Evolutionary conservation across 2,113 vertebrate genomes (phyloP).

Genomic region (Peromyscus leucopus): DNA sequence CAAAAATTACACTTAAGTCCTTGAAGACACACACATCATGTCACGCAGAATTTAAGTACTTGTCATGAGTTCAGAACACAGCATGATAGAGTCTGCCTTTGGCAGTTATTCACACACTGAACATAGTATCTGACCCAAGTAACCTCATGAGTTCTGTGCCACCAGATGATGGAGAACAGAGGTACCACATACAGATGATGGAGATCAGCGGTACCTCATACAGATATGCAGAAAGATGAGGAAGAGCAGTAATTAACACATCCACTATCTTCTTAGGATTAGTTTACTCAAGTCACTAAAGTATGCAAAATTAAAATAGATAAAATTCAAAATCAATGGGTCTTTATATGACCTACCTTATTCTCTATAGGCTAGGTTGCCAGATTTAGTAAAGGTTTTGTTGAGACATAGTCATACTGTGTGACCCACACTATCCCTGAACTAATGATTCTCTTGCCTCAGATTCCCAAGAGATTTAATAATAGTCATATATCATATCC

Average conservation of each 20-base stretch:
- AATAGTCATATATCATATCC: neutral
- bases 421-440: neutral
- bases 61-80: neutral
- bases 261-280: neutral
- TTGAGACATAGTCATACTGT: neutral
- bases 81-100: neutral
- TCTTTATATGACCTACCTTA: neutral
- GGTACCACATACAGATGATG: neutral
- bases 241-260: neutral
- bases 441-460: neutral
- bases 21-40: neutral
- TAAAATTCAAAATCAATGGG: neutral
- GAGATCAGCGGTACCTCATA: neutral
- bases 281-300: slow-evolving; percentile 5
- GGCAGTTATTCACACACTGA: neutral
- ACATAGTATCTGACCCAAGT: neutral
- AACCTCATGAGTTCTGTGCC: neutral
- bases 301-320: neutral
- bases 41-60: neutral
- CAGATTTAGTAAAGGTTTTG: neutral
- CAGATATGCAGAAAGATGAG: neutral
- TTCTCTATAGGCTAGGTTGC: neutral
- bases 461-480: neutral
- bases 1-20: neutral
- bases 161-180: neutral